These are phyloP conservation scores for Eulithis testata DNA, from an alignment of 2,888 invertebrate species.

Conservation along the genomic window DNA sequence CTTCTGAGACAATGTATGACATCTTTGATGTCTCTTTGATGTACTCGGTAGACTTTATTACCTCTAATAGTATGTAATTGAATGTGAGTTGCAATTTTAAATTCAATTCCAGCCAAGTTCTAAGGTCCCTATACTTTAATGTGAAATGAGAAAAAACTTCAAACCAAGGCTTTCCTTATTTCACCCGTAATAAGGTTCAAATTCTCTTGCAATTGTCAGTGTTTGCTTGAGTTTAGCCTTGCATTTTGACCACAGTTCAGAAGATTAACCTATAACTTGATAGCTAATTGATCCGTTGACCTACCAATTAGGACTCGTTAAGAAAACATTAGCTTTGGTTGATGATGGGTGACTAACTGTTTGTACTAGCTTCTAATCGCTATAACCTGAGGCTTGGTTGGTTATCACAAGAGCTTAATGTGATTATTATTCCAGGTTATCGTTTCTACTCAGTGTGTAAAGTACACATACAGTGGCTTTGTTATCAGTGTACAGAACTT, in stretches of 20 bases:
- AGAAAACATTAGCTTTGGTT: slow-evolving; percentile 35
- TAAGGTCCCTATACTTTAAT: slow-evolving; percentile 2
- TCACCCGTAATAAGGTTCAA: neutral
- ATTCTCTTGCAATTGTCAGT: neutral
- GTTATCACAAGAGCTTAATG: slow-evolving; percentile 16
- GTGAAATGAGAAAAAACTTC: slow-evolving; percentile 1
- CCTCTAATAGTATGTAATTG: slow-evolving; percentile 15
- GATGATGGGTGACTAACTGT: slow-evolving; percentile 31
- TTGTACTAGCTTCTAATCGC: slow-evolving; percentile 33
- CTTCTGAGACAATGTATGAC: slow-evolving; percentile 16
- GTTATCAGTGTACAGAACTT: neutral
- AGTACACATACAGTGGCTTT: neutral
- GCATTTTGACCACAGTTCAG: slow-evolving; percentile 20
- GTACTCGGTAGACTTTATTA: slow-evolving; percentile 8
- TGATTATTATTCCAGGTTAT: slow-evolving; percentile 13
- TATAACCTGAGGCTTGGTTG: slow-evolving; percentile 24
- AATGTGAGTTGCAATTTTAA: slow-evolving; percentile 14
- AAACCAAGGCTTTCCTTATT: neutral
- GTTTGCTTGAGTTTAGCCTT: slow-evolving; percentile 10
- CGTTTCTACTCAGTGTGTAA: slow-evolving; percentile 1
- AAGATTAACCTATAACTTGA: slow-evolving; percentile 36
- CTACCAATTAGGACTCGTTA: slow-evolving; percentile 42
- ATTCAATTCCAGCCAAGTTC: slow-evolving; percentile 8
- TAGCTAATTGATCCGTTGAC: slow-evolving; percentile 43
- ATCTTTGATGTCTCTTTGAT: slow-evolving; percentile 20